Percentiles rank a stretch among this genome's conserved stretches.
Conservation (phyloP, 2,113 vertebrate genomes). For the Ursus arctos region DNA sequence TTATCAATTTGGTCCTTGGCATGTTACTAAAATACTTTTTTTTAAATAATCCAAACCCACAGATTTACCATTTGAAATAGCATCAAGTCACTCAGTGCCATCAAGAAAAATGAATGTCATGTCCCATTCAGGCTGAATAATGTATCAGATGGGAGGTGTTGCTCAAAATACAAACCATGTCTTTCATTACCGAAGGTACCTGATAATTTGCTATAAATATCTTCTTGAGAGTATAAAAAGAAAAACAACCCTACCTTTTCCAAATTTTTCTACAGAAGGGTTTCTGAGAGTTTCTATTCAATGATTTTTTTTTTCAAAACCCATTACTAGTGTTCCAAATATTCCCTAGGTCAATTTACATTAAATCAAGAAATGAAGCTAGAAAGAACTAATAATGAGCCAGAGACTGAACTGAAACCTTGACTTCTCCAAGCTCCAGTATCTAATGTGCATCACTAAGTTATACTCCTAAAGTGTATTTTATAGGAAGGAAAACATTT, state of each 20-base stretch:
- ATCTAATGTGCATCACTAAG: constrained; percentile 40
- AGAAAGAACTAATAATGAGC: constrained; percentile 53
- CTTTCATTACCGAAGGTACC: constrained; percentile 74
- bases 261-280: constrained; percentile 64
- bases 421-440: constrained; percentile 50
- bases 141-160: constrained; percentile 63
- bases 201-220: constrained; percentile 73
- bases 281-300: constrained; percentile 53
- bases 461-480: neutral
- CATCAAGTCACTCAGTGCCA: constrained; percentile 75
- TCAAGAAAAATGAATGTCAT: constrained; percentile 82
- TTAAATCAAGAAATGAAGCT: constrained; percentile 64
- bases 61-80: constrained; percentile 80
- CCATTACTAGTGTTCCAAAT: constrained; percentile 65
- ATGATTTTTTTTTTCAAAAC: constrained; percentile 47
- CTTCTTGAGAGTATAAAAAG: constrained; percentile 62
- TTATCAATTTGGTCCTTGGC: constrained; percentile 63
- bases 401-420: constrained; percentile 55
- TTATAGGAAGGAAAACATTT: constrained; percentile 70
- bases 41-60: constrained; percentile 73
- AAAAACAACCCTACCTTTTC: constrained; percentile 38
- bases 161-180: constrained; percentile 73
- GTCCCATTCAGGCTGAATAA: constrained; percentile 66
- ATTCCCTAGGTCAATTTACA: constrained; percentile 59
- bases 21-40: constrained; percentile 76